phyloP scores from a whole-genome alignment of 2,797 vertebrate species.

The Acropternis orthonyx region DNA sequence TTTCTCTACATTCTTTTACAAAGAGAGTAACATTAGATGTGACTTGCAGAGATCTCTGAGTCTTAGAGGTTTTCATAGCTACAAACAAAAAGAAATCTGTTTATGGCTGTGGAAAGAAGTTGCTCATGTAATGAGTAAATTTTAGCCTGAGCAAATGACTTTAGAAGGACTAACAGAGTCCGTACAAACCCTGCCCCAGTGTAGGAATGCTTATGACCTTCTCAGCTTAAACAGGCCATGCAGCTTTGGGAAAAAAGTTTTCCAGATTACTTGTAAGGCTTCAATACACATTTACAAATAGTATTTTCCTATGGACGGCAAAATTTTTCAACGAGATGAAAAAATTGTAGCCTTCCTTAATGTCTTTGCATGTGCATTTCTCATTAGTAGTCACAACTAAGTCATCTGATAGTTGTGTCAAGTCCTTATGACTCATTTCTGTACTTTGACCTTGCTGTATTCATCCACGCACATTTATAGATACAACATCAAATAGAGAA shows the following conservation, averaged over 20 bases:
- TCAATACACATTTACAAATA: background rate
- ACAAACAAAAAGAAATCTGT: background rate
- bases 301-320: background rate
- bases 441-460: background rate
- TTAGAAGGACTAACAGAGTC: background rate
- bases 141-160: background rate
- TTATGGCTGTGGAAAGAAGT: background rate
- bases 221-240: background rate
- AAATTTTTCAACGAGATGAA: background rate
- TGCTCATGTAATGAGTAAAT: background rate
- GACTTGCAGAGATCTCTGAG: background rate
- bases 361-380: background rate
- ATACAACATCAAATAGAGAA: background rate
- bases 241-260: background rate
- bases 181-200: background rate
- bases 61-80: background rate
- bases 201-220: background rate
- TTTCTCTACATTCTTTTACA: background rate
- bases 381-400: background rate
- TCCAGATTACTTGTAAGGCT: background rate
- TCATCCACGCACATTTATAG: background rate
- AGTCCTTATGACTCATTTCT: background rate
- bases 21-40: background rate
- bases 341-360: background rate
- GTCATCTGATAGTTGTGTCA: background rate